Conservation (phyloP, 1,140 invertebrate species). For the Acromyrmex heyeri region DNA sequence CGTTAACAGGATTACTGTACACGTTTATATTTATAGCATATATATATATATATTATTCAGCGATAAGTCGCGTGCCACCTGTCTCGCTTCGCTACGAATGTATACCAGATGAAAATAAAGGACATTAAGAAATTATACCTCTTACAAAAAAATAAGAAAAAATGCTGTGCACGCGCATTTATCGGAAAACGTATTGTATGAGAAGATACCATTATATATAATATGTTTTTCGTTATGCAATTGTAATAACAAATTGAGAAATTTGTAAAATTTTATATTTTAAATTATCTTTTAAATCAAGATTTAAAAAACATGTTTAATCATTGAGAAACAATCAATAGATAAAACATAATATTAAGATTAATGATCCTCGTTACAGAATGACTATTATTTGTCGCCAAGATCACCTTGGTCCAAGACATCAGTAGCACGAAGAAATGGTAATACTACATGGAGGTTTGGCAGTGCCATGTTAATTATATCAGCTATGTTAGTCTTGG, state of each 20-base stretch:
- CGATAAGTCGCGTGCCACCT: conserved; percentile 39
- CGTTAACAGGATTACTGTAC: conserved; percentile 71
- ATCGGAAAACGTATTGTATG: not conserved
- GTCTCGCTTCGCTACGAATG: conserved; percentile 3
- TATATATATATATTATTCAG: conserved; percentile 57
- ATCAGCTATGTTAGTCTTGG: conserved; percentile 90
- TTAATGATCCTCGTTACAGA: conserved; percentile 78
- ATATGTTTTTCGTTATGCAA: not conserved
- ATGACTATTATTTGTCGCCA: conserved; percentile 82
- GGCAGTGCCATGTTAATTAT: conserved; percentile 90
- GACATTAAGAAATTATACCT: not conserved
- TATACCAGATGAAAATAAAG: not conserved
- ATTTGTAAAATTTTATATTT: not conserved
- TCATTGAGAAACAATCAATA: not conserved
- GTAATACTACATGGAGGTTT: conserved; percentile 84
- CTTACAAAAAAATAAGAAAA: not conserved
- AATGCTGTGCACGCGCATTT: not conserved
- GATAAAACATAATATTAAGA: not conserved
- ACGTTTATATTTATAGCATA: conserved; percentile 8
- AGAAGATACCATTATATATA: not conserved
- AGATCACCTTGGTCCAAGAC: conserved; percentile 83
- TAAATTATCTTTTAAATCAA: not conserved
- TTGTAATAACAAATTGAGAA: not conserved
- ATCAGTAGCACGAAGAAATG: conserved; percentile 78
- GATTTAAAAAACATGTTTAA: not conserved